Base-by-base conservation (phyloP, 2,888 invertebrate species). In the Drosophila tanythrix region DNA sequence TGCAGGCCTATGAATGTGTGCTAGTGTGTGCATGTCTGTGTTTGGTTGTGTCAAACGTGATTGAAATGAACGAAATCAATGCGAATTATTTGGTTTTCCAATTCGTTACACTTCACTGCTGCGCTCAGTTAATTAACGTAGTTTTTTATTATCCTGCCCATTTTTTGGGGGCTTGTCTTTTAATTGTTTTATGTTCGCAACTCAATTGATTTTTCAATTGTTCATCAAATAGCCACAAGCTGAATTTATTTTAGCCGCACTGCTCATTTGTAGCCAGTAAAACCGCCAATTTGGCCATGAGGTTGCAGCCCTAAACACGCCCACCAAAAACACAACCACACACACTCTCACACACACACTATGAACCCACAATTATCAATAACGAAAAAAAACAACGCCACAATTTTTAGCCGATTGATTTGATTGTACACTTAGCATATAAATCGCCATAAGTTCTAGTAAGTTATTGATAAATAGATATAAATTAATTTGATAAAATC, bases 81-180 rank as follows among this genome's bases (percentile, higher is more conserved):
- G 81, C 83, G 83, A 86, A 88, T 90, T 88, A 90, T 88, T 88
- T 88, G 88, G 89, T 86, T 91, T 91, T 89, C 81, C 86, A 86
- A 88, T 90, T 89, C 89, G 82, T 79, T 89, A 85, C 86, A 79
- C 81, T 81, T 82, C 81, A 80, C 80, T 77, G 76, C 79, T 56
- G 67, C 74, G 71, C 61, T 61, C 80, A 88, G 82, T 91, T 91
- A 90, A 90, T 89, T 91, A 82, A 88, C 46, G 25, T 79, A 75
- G 66, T 61, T 51, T 51, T 33, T 25, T 21, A 18, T 52, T 25
- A n/a, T 13, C 31, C 35, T 46, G 57, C 11, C 18, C 27, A 38
- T 35, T 52, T 46, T 43, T 29, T 35, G 46, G 25, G 8, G 3
- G 53, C 53, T 74, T 71, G 78, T 80, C 70, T 66, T 70, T 62